Base-by-base conservation (phyloP, 2,797 vertebrate species). In the Merluccius polli region DNA sequence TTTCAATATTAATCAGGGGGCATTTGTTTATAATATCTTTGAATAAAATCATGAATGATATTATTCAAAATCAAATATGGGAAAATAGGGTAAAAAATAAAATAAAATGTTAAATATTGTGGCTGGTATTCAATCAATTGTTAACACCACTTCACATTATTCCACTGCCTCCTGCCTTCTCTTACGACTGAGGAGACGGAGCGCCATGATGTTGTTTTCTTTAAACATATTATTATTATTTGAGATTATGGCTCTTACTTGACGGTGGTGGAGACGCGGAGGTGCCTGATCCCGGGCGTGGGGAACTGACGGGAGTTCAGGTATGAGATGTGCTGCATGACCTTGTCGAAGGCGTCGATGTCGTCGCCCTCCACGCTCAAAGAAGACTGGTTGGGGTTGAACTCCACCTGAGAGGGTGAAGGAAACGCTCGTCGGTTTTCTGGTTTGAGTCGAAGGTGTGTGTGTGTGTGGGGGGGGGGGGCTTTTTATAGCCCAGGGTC, bases 241-340 rank as follows among this genome's bases (percentile, higher is more conserved):
- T 74, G 75, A 36, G 44, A 36, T 63, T 35, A 73, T 71, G 74
- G 33, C 71, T 87, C 95, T 9, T 87, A 99, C 98, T 92, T 98
- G 89, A 95, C 93, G 0, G 90, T 90, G 70, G 93, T 98, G 88
- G 92, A 93, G 92, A 99, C 87, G 70, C 93, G 95, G 13, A 99
- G 95, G 78, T 96, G 94, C 11, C 98, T 94, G 79, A 98, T 98
- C 59, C 98, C 98, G 0, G 98, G 98, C 0, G 98, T 98, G 5
- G 98, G 98, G 89, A 99, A 99, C 92, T 99, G 98, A 3, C 97
- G 94, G 0, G 97, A 97, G 87, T 99, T 99, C 83, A 98, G 86
- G 84, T 99, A 99, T 74, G 97, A 96, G 31, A 98, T 81, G 77
- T 95, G 98, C 87, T 97, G 97, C 96, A 99, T 94, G 88, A 96